Evolutionary conservation across 2,113 vertebrate species (phyloP).

Genomic region (Seriola rivoliana): DNA sequence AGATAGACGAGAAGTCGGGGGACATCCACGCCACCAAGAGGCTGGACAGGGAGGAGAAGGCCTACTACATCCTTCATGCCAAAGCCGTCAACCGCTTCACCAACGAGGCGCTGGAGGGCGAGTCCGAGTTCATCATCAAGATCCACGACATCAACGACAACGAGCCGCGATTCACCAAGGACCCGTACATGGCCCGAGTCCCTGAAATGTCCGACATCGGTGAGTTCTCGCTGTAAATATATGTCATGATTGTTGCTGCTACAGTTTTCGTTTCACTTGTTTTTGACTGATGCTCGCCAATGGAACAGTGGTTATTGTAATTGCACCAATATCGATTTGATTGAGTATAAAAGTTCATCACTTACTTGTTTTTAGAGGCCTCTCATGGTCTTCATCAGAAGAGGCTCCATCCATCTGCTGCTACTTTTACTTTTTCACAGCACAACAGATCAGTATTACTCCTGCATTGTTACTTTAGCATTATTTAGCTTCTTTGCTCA

Average conservation of each 20-base stretch:
- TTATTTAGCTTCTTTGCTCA: too few relatives aligned
- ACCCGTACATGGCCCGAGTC: constrained; percentile 90
- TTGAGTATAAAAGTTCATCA: too few relatives aligned
- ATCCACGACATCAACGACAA: constrained; percentile 99
- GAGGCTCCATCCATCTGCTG: too few relatives aligned
- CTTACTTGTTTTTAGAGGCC: too few relatives aligned
- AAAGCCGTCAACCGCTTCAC: constrained; percentile 93
- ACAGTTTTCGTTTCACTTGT: too few relatives aligned
- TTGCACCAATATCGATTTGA: not conserved
- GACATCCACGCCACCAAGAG: constrained; percentile 97
- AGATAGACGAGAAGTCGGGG: constrained; percentile 96
- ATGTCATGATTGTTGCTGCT: too few relatives aligned
- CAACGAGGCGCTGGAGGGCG: constrained; percentile 92
- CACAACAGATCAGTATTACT: too few relatives aligned
- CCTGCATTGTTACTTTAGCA: too few relatives aligned
- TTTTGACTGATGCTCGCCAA: too few relatives aligned
- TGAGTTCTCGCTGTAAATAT: constrained; percentile 72
- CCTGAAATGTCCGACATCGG: constrained; percentile 96
- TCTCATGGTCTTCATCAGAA: not conserved
- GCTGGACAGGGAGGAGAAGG: constrained; percentile 96
- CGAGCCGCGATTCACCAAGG: constrained; percentile 94
- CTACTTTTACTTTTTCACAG: too few relatives aligned
- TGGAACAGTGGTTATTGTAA: not conserved
- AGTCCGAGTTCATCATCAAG: constrained; percentile 97
- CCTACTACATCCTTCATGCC: constrained; percentile 92